phyloP scores from a whole-genome alignment of 2,113 vertebrate species.

The Scomber japonicus region DNA sequence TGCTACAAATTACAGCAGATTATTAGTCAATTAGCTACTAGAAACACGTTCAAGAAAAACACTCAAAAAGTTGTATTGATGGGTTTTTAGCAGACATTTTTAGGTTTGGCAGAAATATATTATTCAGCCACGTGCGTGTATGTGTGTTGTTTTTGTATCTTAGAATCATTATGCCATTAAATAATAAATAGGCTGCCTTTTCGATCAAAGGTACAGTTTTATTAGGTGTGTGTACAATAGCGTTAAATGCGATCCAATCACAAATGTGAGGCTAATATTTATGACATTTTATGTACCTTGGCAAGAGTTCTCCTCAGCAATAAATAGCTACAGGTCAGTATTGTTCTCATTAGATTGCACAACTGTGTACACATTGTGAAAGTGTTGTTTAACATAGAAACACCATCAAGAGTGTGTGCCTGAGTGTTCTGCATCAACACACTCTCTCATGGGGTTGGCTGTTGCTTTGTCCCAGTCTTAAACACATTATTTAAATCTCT shows the following conservation, averaged over 20 bases:
- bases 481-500: background rate
- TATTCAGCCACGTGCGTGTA: background rate
- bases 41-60: no score
- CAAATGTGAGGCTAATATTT: constrained; percentile 5
- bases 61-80: no score
- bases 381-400: background rate
- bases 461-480: background rate
- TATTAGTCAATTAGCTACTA: background rate
- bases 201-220: constrained; percentile 44
- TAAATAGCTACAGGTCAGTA: background rate
- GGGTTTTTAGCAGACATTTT: no score
- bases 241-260: background rate
- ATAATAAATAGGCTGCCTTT: background rate
- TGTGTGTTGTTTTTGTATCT: background rate
- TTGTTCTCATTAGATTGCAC: background rate
- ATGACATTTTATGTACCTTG: background rate
- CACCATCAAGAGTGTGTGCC: background rate
- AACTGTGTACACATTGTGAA: background rate
- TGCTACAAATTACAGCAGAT: background rate
- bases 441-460: background rate
- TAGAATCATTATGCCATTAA: background rate
- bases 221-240: background rate
- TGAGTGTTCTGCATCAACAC: background rate
- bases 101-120: no score
- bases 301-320: background rate